Evolutionary conservation across 2,797 vertebrate species (phyloP).

Genomic region (Capromys pilorides): DNA sequence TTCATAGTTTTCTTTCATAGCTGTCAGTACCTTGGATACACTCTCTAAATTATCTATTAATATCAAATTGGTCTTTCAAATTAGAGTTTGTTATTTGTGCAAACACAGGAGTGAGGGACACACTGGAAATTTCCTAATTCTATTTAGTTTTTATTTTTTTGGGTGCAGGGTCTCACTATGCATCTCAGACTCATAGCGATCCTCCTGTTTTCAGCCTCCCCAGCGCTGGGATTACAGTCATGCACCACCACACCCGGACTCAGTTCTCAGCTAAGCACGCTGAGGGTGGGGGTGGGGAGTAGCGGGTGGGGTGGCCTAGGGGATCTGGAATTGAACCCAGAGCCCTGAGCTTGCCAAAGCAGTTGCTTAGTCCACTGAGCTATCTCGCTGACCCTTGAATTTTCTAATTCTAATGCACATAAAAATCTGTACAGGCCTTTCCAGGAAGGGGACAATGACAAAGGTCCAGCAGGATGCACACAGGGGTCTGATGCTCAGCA

Average conservation of each 20-base stretch:
- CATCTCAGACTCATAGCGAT: too few relatives aligned
- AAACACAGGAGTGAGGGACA: slow-evolving; percentile 6
- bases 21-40: background rate
- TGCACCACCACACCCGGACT: too few relatives aligned
- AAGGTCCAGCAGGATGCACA: slow-evolving; percentile 57
- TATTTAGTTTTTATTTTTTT: background rate
- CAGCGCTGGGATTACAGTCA: too few relatives aligned
- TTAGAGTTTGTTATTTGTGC: background rate
- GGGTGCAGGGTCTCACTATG: too few relatives aligned
- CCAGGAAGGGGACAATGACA: slow-evolving; percentile 65
- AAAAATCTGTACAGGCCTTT: slow-evolving; percentile 59
- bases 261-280: too few relatives aligned
- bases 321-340: too few relatives aligned
- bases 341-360: too few relatives aligned
- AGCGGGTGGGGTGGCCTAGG: too few relatives aligned
- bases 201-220: too few relatives aligned
- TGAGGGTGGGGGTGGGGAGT: too few relatives aligned
- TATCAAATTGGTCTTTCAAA: slow-evolving; percentile 46
- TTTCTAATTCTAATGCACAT: slow-evolving; percentile 39
- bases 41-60: slow-evolving; percentile 29
- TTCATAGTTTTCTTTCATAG: background rate
- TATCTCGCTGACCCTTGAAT: background rate
- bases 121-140: slow-evolving; percentile 64
- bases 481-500: slow-evolving; percentile 54
- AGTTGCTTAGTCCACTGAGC: too few relatives aligned